Percentiles rank a stretch among this genome's conserved stretches.
These are phyloP conservation scores for Paracentrotus lividus DNA, from an alignment of 53 echinoderm and acorn worm species.

Conservation along the genomic window DNA sequence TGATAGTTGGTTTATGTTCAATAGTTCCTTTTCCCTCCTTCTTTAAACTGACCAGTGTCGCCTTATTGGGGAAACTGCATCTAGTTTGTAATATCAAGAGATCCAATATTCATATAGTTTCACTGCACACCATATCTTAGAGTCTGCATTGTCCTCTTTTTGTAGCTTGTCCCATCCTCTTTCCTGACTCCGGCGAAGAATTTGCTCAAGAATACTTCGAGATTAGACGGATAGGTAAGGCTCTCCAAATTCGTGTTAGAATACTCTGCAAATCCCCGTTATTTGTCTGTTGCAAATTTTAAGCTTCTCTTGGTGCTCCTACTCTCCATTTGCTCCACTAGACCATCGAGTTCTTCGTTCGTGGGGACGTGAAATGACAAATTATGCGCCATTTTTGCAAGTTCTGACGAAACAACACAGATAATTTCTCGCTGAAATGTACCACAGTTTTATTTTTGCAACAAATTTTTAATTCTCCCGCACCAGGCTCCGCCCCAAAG, in stretches of 20 bases:
- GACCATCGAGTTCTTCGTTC: conserved; percentile 55
- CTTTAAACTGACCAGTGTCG: neutral
- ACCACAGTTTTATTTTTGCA: too few relatives aligned
- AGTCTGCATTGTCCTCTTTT: conserved; percentile 63
- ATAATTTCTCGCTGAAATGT: too few relatives aligned
- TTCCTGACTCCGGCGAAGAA: conserved; percentile 47
- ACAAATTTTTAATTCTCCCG: too few relatives aligned
- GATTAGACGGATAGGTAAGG: conserved; percentile 58
- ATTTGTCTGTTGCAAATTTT: conserved; percentile 64
- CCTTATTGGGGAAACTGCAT: neutral
- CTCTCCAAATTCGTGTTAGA: conserved; percentile 60
- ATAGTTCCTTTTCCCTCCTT: neutral
- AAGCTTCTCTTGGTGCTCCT: conserved; percentile 56
- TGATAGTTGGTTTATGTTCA: neutral
- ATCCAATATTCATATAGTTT: conserved; percentile 10
- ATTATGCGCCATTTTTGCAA: conserved; percentile 54
- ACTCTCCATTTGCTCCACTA: conserved; percentile 52
- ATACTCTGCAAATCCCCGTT: conserved; percentile 64
- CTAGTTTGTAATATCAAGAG: neutral
- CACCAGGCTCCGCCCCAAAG: too few relatives aligned
- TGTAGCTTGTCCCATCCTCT: conserved; percentile 65
- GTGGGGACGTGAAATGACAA: conserved; percentile 57
- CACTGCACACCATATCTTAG: conserved; percentile 57
- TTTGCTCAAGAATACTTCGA: conserved; percentile 43
- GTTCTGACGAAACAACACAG: too few relatives aligned